phyloP scores from a whole-genome alignment of 2,888 invertebrate genomes.

The Apodemia duryi region DNA sequence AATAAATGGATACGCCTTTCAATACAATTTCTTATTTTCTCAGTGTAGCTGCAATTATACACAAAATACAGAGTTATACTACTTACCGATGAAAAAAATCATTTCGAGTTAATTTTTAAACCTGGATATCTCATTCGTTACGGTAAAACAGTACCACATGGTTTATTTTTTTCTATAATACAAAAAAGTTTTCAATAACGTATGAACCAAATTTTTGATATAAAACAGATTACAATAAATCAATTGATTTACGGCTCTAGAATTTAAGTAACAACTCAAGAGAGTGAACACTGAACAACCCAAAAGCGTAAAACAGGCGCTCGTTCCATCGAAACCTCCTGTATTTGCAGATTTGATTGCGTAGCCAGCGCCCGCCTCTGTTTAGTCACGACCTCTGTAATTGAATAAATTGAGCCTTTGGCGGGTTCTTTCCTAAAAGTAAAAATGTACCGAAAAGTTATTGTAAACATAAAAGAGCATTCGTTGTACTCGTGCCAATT shows the following conservation, averaged over 20 bases:
- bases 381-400: slow-evolving; percentile 20
- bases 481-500: background rate
- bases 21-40: no score
- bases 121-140: background rate
- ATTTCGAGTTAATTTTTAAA: background rate
- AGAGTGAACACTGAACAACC: slow-evolving; percentile 5
- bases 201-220: background rate
- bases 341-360: slow-evolving; percentile 22
- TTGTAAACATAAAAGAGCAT: background rate
- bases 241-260: background rate
- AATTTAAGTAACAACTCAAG: background rate
- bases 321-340: slow-evolving; percentile 7
- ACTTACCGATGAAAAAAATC: no score
- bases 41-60: no score
- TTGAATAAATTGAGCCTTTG: slow-evolving; percentile 18
- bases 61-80: no score
- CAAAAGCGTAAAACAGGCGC: background rate
- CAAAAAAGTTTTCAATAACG: background rate
- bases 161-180: no score
- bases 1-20: no score
- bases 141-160: background rate
- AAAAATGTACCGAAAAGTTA: background rate
- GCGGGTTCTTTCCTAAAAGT: slow-evolving; percentile 6
- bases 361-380: slow-evolving; percentile 16
- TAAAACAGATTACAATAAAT: slow-evolving; percentile 2